Conservation (phyloP, 2,113 vertebrate genomes). For the Ciconia boyciana region DNA sequence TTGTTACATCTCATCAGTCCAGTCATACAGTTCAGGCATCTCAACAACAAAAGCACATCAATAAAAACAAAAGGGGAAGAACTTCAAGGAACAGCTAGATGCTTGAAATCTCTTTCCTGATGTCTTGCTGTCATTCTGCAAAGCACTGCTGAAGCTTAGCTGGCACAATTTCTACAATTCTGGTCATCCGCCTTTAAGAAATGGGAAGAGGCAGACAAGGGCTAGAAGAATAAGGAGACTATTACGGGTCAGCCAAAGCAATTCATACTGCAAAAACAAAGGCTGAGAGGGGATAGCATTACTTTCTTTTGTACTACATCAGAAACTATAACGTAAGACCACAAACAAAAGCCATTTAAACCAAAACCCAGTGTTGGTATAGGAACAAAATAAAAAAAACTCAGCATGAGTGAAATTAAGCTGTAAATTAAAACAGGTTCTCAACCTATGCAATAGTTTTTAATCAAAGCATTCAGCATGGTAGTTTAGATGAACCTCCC, state of each 20-base stretch:
- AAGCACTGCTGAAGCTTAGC: neutral
- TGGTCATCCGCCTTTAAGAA: neutral
- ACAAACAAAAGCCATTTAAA: neutral
- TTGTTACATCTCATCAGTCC: neutral
- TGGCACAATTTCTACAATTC: neutral
- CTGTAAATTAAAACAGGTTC: neutral
- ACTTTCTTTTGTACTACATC: neutral
- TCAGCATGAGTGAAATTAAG: neutral
- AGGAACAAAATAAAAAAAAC: neutral
- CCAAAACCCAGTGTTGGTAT: neutral
- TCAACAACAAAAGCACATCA: neutral
- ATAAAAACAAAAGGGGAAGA: neutral
- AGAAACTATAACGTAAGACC: neutral
- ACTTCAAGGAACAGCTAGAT: neutral
- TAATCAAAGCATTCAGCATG: neutral
- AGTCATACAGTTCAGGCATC: neutral
- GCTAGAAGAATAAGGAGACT: neutral
- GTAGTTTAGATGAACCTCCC: neutral
- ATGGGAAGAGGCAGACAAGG: neutral
- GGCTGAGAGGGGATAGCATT: neutral
- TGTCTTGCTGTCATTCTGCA: neutral
- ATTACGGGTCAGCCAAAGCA: neutral
- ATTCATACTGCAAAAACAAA: neutral
- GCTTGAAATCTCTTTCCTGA: neutral
- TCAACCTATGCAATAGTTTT: neutral